A percentile compares a stretch with the other conserved stretches of the same genome.
Conservation (phyloP, 2,888 invertebrate species). For the Scaptomyza reducta region DNA sequence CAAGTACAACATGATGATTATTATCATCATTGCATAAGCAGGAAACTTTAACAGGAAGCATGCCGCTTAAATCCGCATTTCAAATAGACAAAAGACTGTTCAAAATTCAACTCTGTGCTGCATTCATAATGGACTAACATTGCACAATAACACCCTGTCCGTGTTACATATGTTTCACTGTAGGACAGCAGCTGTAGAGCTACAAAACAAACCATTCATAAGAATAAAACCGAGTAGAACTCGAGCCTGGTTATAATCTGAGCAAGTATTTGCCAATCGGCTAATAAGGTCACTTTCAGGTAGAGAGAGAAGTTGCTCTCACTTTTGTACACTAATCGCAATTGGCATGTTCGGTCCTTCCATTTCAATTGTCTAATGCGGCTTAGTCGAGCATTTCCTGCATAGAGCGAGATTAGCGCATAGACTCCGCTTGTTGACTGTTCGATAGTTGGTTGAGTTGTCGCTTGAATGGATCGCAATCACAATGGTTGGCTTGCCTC, state of each 20-base stretch:
- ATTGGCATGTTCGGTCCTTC: constrained; percentile 45
- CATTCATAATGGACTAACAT: too few relatives aligned
- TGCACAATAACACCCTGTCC: constrained; percentile 34
- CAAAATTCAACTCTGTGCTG: constrained; percentile 26
- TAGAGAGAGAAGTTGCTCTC: neutral
- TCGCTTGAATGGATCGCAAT: constrained; percentile 48
- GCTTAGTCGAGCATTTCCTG: constrained; percentile 29
- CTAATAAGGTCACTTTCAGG: constrained; percentile 50
- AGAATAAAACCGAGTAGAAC: constrained; percentile 3
- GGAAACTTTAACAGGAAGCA: constrained; percentile 24
- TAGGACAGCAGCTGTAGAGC: constrained; percentile 26
- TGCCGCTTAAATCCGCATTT: constrained; percentile 46
- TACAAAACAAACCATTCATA: constrained; percentile 19
- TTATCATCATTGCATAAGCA: constrained; percentile 11
- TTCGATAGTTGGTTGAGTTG: constrained; percentile 14
- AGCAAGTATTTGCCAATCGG: constrained; percentile 46
- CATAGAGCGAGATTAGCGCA: constrained; percentile 34
- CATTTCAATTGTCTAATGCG: constrained; percentile 42
- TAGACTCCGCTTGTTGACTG: constrained; percentile 25
- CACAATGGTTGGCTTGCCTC: constrained; percentile 8
- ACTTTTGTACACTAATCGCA: constrained; percentile 35
- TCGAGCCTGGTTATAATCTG: neutral
- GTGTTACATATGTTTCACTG: constrained; percentile 66
- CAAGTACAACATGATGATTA: constrained; percentile 52
- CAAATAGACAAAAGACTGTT: constrained; percentile 46